Conservation (phyloP, 2,797 vertebrate species). For the Schizopygopsis pylzovi region DNA sequence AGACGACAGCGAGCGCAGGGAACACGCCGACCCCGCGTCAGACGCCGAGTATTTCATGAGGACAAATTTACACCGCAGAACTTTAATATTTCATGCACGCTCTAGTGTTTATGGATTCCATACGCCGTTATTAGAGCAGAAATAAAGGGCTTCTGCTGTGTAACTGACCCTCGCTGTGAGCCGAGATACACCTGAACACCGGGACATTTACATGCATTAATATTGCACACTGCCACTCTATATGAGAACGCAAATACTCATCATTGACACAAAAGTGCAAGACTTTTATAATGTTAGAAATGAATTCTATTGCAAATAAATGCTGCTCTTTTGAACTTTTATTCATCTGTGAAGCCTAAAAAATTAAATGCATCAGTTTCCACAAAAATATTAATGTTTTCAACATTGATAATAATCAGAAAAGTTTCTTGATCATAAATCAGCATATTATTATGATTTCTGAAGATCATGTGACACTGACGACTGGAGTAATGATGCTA, state of each 20-base stretch:
- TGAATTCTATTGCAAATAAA: too few relatives aligned
- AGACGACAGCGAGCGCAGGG: background rate
- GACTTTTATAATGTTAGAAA: background rate
- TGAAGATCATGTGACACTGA: too few relatives aligned
- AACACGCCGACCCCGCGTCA: slow-evolving; percentile 4
- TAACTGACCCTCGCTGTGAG: background rate
- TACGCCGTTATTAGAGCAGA: slow-evolving; percentile 55
- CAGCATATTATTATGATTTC: too few relatives aligned
- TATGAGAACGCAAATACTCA: background rate
- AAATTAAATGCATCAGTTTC: background rate
- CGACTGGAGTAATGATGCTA: too few relatives aligned
- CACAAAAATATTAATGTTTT: too few relatives aligned
- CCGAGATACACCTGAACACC: background rate
- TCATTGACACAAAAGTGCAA: background rate
- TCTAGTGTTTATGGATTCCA: slow-evolving; percentile 37
- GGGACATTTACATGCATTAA: background rate
- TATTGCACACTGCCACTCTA: background rate
- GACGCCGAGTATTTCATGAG: slow-evolving; percentile 55
- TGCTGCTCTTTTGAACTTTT: too few relatives aligned
- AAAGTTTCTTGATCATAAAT: too few relatives aligned
- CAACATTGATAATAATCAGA: too few relatives aligned
- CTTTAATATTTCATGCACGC: slow-evolving; percentile 53
- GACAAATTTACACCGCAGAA: slow-evolving; percentile 52
- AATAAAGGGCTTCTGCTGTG: slow-evolving; percentile 31
- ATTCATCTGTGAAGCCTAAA: background rate